phyloP scores from a whole-genome alignment of 2,888 invertebrate genomes.

The Sisyra terminalis region DNA sequence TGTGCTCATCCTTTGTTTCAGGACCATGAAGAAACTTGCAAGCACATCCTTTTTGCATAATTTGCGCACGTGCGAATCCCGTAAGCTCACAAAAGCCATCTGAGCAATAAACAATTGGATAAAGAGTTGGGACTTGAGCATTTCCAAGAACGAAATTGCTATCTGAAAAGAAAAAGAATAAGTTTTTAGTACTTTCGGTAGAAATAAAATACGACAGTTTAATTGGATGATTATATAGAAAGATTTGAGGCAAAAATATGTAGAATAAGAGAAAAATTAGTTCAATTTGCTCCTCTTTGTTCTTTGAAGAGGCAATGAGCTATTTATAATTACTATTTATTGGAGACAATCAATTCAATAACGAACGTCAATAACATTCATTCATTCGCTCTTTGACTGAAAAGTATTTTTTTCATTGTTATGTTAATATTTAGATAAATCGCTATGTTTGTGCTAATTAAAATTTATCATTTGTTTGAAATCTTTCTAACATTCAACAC shows the following conservation, averaged over 20 bases:
- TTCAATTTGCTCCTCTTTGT: too few relatives aligned
- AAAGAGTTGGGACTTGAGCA: constrained; percentile 73
- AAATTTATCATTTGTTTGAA: too few relatives aligned
- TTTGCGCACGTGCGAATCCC: constrained; percentile 82
- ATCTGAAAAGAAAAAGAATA: constrained; percentile 40
- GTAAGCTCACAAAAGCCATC: constrained; percentile 95
- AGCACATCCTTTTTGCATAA: constrained; percentile 93
- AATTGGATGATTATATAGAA: not conserved
- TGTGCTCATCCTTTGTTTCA: constrained; percentile 79
- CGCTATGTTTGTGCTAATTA: too few relatives aligned
- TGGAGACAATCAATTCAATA: too few relatives aligned
- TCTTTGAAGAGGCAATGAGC: too few relatives aligned
- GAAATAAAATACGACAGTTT: constrained; percentile 3
- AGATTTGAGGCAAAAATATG: not conserved
- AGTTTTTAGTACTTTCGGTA: not conserved
- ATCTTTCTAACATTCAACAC: too few relatives aligned
- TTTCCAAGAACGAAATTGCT: constrained; percentile 94
- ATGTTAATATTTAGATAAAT: too few relatives aligned
- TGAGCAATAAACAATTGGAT: constrained; percentile 92
- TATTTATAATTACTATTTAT: too few relatives aligned
- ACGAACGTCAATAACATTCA: too few relatives aligned
- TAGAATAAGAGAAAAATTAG: too few relatives aligned
- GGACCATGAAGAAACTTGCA: constrained; percentile 89
- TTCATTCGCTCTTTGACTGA: too few relatives aligned
- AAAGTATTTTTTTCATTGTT: too few relatives aligned